Percentiles rank a stretch among this genome's conserved stretches.
phyloP scores from a whole-genome alignment of 2,113 vertebrate species.

The Pao palembangensis region DNA sequence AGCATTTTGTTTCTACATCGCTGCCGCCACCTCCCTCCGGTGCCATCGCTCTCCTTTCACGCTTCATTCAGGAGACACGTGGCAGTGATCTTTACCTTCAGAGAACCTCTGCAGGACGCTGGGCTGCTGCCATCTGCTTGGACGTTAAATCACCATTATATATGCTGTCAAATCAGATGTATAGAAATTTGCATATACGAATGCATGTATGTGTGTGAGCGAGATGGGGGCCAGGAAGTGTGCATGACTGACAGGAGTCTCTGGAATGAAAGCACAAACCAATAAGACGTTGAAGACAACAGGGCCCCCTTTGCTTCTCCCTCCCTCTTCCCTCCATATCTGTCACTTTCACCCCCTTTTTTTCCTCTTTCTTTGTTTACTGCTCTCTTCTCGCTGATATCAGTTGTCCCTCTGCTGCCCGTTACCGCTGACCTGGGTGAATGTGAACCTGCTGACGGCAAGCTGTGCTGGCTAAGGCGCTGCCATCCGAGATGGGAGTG shows the following conservation, averaged over 20 bases:
- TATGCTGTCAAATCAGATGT: background rate
- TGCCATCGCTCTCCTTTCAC: conserved; percentile 28
- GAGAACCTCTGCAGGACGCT: conserved; percentile 1
- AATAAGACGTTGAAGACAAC: conserved; percentile 41
- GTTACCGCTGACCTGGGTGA: conserved; percentile 62
- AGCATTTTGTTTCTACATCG: conserved; percentile 54
- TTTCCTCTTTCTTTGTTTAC: conserved; percentile 9
- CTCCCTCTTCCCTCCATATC: background rate
- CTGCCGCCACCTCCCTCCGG: conserved; percentile 24
- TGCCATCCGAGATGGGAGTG: conserved; percentile 41
- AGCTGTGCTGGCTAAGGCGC: conserved; percentile 51
- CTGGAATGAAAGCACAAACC: conserved; percentile 51
- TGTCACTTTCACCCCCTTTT: conserved; percentile 7
- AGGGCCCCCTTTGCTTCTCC: conserved; percentile 2
- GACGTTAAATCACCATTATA: background rate
- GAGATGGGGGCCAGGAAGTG: background rate
- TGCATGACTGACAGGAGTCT: conserved; percentile 39
- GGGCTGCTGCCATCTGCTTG: conserved; percentile 4
- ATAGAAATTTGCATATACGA: background rate
- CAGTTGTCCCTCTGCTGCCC: conserved; percentile 29
- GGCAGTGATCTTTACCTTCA: conserved; percentile 17
- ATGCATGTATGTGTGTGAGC: conserved; percentile 3
- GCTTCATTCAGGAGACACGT: conserved; percentile 37
- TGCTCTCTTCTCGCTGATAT: conserved; percentile 26
- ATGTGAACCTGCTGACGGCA: conserved; percentile 46